A percentile compares a stretch with the other conserved stretches of the same genome.
phyloP scores from a whole-genome alignment of 2,797 vertebrate genomes.

The Podarcis siculus region DNA sequence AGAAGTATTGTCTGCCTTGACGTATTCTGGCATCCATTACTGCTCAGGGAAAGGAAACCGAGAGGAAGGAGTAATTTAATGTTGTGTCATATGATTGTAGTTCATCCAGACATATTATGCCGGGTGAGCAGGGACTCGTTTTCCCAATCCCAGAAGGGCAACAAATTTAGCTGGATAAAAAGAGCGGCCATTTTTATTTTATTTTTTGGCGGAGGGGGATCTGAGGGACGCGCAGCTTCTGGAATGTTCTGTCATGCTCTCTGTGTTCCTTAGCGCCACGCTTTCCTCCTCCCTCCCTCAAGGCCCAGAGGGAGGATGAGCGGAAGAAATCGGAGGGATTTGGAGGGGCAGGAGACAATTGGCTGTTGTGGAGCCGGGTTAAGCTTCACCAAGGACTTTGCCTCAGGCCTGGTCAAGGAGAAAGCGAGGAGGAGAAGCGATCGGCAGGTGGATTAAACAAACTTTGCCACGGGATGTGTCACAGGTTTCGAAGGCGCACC shows the following conservation, averaged over 20 bases:
- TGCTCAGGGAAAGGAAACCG: constrained; percentile 72
- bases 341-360: constrained; percentile 41
- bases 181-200: constrained; percentile 58
- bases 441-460: constrained; percentile 80
- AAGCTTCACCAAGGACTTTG: constrained; percentile 30
- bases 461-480: constrained; percentile 70
- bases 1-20: constrained; percentile 68
- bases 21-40: constrained; percentile 76
- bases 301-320: constrained; percentile 81
- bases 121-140: constrained; percentile 82
- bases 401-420: constrained; percentile 9
- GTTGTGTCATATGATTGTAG: constrained; percentile 77
- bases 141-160: constrained; percentile 80
- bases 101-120: constrained; percentile 79
- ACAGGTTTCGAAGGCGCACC: constrained; percentile 47
- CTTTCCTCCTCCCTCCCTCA: constrained; percentile 71
- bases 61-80: constrained; percentile 86
- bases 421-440: constrained; percentile 50
- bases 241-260: constrained; percentile 44
- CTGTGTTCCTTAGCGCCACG: neutral
- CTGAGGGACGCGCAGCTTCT: constrained; percentile 35
- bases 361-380: constrained; percentile 53
- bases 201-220: constrained; percentile 56
- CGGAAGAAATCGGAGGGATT: constrained; percentile 72
- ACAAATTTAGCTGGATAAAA: constrained; percentile 78